Evolutionary conservation across 2,797 vertebrate species (phyloP).

Genomic region (Micropoecilia bifurca): DNA sequence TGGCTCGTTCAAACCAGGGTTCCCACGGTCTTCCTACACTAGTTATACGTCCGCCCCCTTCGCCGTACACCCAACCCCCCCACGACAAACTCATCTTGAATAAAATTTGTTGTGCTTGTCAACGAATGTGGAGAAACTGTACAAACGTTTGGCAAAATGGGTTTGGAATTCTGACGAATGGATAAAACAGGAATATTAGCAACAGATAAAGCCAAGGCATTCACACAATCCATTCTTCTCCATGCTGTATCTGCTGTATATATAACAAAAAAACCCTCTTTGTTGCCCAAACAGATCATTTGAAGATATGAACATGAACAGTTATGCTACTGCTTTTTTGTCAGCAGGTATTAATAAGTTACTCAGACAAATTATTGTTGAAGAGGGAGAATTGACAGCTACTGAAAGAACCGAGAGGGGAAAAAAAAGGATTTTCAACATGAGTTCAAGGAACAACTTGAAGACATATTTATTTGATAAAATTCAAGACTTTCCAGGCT

Average conservation of each 20-base stretch:
- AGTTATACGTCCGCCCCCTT: conserved; percentile 31
- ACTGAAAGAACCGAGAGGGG: conserved; percentile 24
- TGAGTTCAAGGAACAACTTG: conserved; percentile 68
- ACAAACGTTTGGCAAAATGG: conserved; percentile 39
- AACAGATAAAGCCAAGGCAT: conserved; percentile 29
- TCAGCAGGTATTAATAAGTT: conserved; percentile 44
- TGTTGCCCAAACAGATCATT: conserved; percentile 19
- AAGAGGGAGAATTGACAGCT: conserved; percentile 43
- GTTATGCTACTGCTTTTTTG: conserved; percentile 52
- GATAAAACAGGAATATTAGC: conserved; percentile 27
- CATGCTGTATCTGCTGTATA: conserved; percentile 20
- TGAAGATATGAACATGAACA: conserved; percentile 45
- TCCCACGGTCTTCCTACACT: conserved; percentile 58
- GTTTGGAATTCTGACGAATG: conserved; percentile 42
- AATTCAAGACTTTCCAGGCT: conserved; percentile 82
- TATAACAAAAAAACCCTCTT: conserved; percentile 1
- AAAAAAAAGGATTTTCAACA: conserved; percentile 35
- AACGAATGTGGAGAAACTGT: conserved; percentile 23
- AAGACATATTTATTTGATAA: conserved; percentile 80
- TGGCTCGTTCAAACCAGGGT: conserved; percentile 78
- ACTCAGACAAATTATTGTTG: conserved; percentile 27
- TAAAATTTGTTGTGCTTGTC: conserved; percentile 23
- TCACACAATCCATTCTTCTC: conserved; percentile 21
- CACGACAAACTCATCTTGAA: not conserved
- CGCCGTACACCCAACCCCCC: not conserved